phyloP scores from a whole-genome alignment of 2,113 vertebrate genomes.

The Dicentrarchus labrax region DNA sequence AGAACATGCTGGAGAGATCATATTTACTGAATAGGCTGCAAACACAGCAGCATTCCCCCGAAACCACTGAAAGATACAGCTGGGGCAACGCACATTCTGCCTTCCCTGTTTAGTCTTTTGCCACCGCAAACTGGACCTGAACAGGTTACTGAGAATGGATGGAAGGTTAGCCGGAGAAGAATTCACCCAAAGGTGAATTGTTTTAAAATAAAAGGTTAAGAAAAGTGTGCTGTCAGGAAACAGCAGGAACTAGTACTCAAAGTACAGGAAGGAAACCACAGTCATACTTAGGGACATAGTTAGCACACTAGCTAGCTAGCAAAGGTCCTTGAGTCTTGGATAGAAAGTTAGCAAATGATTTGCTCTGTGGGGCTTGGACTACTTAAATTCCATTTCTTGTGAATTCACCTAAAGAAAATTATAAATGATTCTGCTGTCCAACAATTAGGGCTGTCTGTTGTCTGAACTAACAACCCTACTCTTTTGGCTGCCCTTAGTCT shows the following conservation, averaged over 20 bases:
- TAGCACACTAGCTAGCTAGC: neutral
- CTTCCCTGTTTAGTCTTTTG: conserved; percentile 6
- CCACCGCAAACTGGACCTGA: neutral
- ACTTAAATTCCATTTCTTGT: neutral
- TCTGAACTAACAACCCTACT: conserved; percentile 12
- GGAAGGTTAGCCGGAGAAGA: neutral
- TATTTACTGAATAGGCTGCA: neutral
- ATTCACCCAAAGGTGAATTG: neutral
- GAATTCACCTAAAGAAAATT: neutral
- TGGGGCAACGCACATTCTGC: neutral
- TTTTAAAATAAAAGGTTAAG: neutral
- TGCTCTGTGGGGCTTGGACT: neutral
- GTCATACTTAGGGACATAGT: neutral
- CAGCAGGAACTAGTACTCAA: neutral
- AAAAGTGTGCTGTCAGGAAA: neutral
- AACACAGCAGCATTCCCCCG: neutral
- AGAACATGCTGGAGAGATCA: conserved; percentile 7
- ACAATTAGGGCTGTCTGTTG: neutral
- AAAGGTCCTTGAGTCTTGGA: neutral
- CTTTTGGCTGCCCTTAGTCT: conserved; percentile 8
- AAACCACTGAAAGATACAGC: conserved; percentile 19
- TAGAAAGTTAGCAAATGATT: too few relatives aligned
- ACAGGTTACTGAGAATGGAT: neutral
- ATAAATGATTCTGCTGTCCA: neutral
- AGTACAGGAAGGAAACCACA: neutral